Evolutionary conservation across 2,888 invertebrate species (phyloP), one percentile per base, ranked within the genome.

Genomic region (Galerucella nymphaeae): DNA sequence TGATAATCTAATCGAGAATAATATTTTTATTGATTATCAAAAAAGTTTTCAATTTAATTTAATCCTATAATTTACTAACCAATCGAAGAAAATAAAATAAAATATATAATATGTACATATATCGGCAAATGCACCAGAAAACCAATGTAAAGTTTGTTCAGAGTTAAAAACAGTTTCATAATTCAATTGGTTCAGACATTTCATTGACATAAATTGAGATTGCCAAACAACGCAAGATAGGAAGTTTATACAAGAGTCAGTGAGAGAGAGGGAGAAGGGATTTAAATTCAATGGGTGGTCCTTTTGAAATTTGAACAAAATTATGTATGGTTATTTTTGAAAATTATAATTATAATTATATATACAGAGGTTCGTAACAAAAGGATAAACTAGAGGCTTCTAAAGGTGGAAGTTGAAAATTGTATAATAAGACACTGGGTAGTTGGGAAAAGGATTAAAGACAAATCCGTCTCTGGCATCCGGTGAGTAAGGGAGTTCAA

Each of bases 101-200:
- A n/a, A n/a, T n/a, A n/a, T n/a, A n/a, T n/a, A 1, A 18, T 66
- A 5, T 30, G 5, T 4, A 5, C 5, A 30, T 23, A 30, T 30
- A 30, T 30, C 16, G 20, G 57, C 57, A 42, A 57, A 66, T 57
- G 66, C 57, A 50, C 6, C 18, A 18, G 16, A 66, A 66, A 66
- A 41, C 41, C 14, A 66, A 57, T 57, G 55, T 41, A 41, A 66
- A 66, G 9, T 65, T 66, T 55, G 53, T 41, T 55, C 30, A 18
- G 11, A 66, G 50, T 66, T 66, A 30, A 66, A 66, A 66, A 66
- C 41, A 66, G 66, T 69, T 69, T 69, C 69, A 69, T 69, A 69
- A 69, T 62, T 69, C 69, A 62, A 69, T 69, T 61, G 48, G 53
- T 48, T 53, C 53, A 59, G 50, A 55, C 13, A 59, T 62, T 53